phyloP scores from a whole-genome alignment of 2,888 invertebrate species.

The Punctoribates punctum region DNA sequence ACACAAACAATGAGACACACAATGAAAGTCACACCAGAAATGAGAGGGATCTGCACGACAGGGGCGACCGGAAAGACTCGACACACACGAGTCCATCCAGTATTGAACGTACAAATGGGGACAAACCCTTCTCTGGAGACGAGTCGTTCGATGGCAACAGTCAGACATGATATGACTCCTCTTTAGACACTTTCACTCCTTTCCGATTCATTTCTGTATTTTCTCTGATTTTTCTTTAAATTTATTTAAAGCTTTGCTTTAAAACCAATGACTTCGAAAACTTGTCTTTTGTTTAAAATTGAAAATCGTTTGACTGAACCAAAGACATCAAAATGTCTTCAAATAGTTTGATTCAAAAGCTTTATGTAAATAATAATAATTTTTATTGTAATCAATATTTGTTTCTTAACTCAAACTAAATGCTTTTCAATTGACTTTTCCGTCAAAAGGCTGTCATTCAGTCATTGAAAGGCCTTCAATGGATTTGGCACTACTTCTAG shows the following conservation, averaged over 20 bases:
- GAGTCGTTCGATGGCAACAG: not conserved
- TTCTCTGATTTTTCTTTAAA: not conserved
- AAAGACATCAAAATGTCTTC: not conserved
- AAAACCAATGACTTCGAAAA: not conserved
- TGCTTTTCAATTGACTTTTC: not conserved
- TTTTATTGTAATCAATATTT: not conserved
- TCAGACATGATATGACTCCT: conserved; percentile 26
- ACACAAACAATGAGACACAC: not conserved
- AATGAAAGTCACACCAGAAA: not conserved
- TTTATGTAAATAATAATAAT: conserved; percentile 10
- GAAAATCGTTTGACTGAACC: not conserved
- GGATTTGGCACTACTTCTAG: too few relatives aligned
- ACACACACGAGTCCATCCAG: conserved; percentile 17
- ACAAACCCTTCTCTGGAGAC: conserved; percentile 13
- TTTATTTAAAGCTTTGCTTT: not conserved
- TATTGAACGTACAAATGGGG: conserved; percentile 30
- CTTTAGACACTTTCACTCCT: not conserved
- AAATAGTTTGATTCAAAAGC: not conserved
- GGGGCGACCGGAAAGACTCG: not conserved
- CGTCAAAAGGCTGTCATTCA: too few relatives aligned
- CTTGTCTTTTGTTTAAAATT: not conserved
- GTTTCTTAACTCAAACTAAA: not conserved
- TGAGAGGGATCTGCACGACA: not conserved
- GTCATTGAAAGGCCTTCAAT: too few relatives aligned
- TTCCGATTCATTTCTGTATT: not conserved